These are phyloP conservation scores for Eupithecia tripunctaria DNA, from an alignment of 2,888 invertebrate genomes.

Conservation along the genomic window DNA sequence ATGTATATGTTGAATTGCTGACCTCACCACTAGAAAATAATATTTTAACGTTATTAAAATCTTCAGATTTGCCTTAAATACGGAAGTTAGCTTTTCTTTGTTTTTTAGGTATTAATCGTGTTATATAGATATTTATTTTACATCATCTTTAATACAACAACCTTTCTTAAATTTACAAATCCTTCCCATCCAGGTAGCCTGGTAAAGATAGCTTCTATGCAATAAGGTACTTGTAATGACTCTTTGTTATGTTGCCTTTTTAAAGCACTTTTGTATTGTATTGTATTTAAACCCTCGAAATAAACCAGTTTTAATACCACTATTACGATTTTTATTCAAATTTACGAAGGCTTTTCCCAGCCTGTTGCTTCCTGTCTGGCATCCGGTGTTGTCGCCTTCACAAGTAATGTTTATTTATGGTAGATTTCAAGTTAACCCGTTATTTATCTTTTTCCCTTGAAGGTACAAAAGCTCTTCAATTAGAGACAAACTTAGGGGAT, in stretches of 20 bases:
- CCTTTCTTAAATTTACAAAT: no score
- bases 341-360: slow-evolving; percentile 22
- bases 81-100: neutral
- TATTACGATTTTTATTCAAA: slow-evolving; percentile 16
- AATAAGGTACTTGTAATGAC: no score
- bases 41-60: no score
- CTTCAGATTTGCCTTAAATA: neutral
- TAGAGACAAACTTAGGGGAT: neutral
- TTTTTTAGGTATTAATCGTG: no score
- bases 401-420: slow-evolving; percentile 55
- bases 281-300: neutral
- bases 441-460: neutral
- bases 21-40: no score
- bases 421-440: slow-evolving; percentile 24
- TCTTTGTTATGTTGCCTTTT: no score
- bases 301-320: slow-evolving; percentile 1
- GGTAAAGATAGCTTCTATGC: no score
- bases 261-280: no score
- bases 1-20: no score
- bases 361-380: slow-evolving; percentile 53
- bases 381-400: slow-evolving; percentile 52
- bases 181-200: no score
- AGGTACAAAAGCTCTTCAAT: neutral
- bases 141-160: no score
- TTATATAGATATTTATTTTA: no score